These are phyloP conservation scores for Lordiphosa stackelbergi DNA, from an alignment of 1,140 invertebrate genomes.

Conservation along the genomic window DNA sequence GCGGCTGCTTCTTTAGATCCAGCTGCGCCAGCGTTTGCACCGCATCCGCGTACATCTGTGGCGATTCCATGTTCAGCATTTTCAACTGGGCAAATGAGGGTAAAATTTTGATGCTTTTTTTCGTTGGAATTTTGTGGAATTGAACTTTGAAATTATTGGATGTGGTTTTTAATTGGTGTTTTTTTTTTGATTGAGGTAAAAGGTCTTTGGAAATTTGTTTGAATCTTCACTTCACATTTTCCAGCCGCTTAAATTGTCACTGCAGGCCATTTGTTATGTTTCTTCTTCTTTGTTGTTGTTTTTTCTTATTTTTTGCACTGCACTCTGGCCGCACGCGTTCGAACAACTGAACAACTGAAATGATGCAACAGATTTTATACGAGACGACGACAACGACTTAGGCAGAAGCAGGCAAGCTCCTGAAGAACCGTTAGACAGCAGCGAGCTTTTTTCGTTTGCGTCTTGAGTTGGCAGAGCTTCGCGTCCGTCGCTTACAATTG, in stretches of 20 bases:
- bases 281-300: slow-evolving; percentile 18
- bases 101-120: slow-evolving; percentile 72
- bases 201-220: slow-evolving; percentile 24
- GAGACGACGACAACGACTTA: slow-evolving; percentile 41
- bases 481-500: slow-evolving; percentile 67
- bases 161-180: neutral
- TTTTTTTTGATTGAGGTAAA: slow-evolving; percentile 16
- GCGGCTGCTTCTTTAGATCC: slow-evolving; percentile 76
- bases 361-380: slow-evolving; percentile 78
- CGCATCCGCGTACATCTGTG: slow-evolving; percentile 83
- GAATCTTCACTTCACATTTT: slow-evolving; percentile 17
- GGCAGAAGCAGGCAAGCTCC: slow-evolving; percentile 56
- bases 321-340: slow-evolving; percentile 65
- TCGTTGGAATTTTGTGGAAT: slow-evolving; percentile 27
- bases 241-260: slow-evolving; percentile 44
- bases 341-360: slow-evolving; percentile 77
- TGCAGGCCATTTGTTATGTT: slow-evolving; percentile 41
- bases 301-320: slow-evolving; percentile 23
- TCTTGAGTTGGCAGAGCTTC: slow-evolving; percentile 24
- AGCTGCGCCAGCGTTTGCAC: slow-evolving; percentile 70
- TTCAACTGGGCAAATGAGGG: slow-evolving; percentile 71
- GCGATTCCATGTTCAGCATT: slow-evolving; percentile 82
- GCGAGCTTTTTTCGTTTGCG: slow-evolving; percentile 25
- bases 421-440: slow-evolving; percentile 67
- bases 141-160: slow-evolving; percentile 1